Percentiles rank a stretch among this genome's conserved stretches.
Conservation (phyloP, 2,797 vertebrate genomes). For the Lutjanus argentimaculatus region DNA sequence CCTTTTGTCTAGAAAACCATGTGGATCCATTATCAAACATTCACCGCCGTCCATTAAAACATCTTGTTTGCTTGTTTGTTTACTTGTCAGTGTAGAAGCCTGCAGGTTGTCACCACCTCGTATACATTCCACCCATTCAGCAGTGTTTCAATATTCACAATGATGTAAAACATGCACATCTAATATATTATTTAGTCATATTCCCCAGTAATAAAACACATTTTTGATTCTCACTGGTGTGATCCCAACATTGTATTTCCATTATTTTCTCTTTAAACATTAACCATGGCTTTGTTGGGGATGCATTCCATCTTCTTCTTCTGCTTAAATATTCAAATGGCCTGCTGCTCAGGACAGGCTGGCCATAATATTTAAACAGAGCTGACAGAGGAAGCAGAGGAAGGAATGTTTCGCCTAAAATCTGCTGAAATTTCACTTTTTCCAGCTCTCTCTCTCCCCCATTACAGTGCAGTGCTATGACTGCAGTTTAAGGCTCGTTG, state of each 20-base stretch:
- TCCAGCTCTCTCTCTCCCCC: conserved; percentile 59
- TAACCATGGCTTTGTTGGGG: conserved; percentile 90
- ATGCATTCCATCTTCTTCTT: conserved; percentile 79
- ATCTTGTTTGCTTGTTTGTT: conserved; percentile 82
- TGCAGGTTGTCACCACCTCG: conserved; percentile 71
- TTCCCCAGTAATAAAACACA: conserved; percentile 87
- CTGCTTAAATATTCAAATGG: conserved; percentile 86
- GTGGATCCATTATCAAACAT: conserved; percentile 80
- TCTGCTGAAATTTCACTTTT: conserved; percentile 86
- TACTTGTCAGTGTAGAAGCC: conserved; percentile 62
- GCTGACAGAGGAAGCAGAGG: conserved; percentile 79
- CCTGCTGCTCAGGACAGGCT: conserved; percentile 76
- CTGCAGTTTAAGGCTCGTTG: conserved; percentile 77
- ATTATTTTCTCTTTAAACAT: conserved; percentile 98
- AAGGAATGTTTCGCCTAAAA: conserved; percentile 83
- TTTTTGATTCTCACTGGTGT: conserved; percentile 83
- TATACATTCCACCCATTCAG: conserved; percentile 83
- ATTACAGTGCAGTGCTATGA: conserved; percentile 78
- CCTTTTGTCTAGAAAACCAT: conserved; percentile 85
- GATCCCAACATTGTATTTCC: conserved; percentile 92
- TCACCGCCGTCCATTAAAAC: conserved; percentile 85
- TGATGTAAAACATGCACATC: conserved; percentile 87
- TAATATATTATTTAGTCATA: conserved; percentile 95
- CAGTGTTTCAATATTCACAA: conserved; percentile 91
- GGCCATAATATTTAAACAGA: conserved; percentile 78